Percentiles rank a stretch among this genome's conserved stretches.
These are phyloP conservation scores for Amblyopsis rosae DNA, from an alignment of 2,113 vertebrate genomes.

Conservation along the genomic window DNA sequence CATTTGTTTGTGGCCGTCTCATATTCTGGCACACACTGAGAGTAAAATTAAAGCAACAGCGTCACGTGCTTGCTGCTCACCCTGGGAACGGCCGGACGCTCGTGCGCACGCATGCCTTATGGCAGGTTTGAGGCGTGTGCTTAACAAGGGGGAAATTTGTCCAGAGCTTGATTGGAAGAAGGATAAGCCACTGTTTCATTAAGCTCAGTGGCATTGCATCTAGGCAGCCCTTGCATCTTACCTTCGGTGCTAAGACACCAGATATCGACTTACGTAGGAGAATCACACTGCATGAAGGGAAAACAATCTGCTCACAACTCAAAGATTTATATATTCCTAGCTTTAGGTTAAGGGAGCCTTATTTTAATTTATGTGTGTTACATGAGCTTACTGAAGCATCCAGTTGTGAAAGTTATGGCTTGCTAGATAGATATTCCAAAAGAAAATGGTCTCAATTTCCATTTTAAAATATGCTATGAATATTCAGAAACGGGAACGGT, in stretches of 20 bases:
- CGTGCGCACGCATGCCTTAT: neutral
- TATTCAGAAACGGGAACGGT: conserved; percentile 65
- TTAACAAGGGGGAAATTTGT: conserved; percentile 6
- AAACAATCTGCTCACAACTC: conserved; percentile 68
- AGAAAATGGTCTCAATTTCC: conserved; percentile 56
- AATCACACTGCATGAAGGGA: conserved; percentile 68
- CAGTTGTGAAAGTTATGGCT: conserved; percentile 32
- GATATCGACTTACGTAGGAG: conserved; percentile 62
- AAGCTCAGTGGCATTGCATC: conserved; percentile 38
- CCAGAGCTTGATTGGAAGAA: conserved; percentile 35
- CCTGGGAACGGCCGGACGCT: neutral
- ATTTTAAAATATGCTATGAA: conserved; percentile 60
- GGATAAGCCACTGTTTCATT: conserved; percentile 42
- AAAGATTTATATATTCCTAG: conserved; percentile 75
- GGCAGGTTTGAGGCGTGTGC: conserved; percentile 8
- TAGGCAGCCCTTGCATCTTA: conserved; percentile 62
- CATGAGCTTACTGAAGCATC: conserved; percentile 59
- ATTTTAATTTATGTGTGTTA: conserved; percentile 75
- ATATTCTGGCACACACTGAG: conserved; percentile 11
- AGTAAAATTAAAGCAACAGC: conserved; percentile 6
- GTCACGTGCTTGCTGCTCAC: conserved; percentile 9
- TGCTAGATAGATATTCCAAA: conserved; percentile 53
- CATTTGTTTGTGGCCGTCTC: conserved; percentile 7
- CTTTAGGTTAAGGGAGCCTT: conserved; percentile 72
- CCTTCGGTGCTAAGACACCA: conserved; percentile 63